Percentiles rank a stretch among this genome's conserved stretches.
These are phyloP conservation scores for Cosmia pyralina DNA, from an alignment of 2,888 invertebrate species.

Conservation along the genomic window DNA sequence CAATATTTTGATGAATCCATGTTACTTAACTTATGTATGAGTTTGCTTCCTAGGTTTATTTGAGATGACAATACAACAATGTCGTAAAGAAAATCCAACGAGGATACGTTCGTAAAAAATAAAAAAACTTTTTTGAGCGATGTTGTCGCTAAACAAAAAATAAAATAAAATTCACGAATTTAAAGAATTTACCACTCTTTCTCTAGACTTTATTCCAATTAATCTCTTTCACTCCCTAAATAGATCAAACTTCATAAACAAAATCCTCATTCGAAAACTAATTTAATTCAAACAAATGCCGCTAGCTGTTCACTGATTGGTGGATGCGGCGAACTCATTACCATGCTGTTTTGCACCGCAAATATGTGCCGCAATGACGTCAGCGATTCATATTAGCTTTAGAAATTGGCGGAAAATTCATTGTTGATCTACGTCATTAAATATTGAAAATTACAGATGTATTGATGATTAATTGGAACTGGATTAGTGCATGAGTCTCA, in stretches of 20 bases:
- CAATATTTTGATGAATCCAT: too few relatives aligned
- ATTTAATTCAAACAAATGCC: constrained; percentile 35
- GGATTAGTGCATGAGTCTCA: background rate
- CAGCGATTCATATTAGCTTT: constrained; percentile 26
- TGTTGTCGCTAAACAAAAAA: too few relatives aligned
- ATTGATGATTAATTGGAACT: background rate
- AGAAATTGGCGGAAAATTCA: constrained; percentile 11
- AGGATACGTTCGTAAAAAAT: background rate
- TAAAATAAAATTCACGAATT: too few relatives aligned
- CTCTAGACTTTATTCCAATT: background rate
- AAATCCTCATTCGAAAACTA: background rate
- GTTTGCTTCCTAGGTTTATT: background rate
- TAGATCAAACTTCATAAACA: background rate
- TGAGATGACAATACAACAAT: background rate
- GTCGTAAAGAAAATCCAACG: background rate
- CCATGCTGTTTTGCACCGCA: constrained; percentile 27
- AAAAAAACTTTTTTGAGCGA: too few relatives aligned
- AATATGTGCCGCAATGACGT: constrained; percentile 31
- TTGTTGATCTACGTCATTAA: background rate
- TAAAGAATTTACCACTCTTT: background rate
- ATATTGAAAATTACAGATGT: background rate
- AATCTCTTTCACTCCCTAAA: background rate
- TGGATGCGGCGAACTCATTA: constrained; percentile 44
- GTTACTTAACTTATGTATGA: too few relatives aligned
- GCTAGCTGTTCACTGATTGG: constrained; percentile 31